Evolutionary conservation across 2,797 vertebrate genomes (phyloP).

Genomic region (Epinephelus coioides): DNA sequence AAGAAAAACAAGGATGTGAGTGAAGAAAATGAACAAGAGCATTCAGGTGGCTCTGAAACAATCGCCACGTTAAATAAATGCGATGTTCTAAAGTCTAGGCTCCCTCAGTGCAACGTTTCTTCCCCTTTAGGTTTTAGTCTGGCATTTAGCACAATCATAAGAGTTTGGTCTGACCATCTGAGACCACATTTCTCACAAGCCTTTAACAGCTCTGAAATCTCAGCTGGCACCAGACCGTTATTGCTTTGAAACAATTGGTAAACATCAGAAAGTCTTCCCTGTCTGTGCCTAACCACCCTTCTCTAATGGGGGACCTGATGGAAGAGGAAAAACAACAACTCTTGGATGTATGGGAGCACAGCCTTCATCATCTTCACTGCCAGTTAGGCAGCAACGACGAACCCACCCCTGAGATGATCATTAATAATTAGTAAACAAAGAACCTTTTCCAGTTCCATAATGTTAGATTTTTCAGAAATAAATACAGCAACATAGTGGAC

Average conservation of each 20-base stretch:
- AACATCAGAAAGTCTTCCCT: background rate
- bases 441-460: background rate
- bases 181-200: background rate
- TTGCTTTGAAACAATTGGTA: conserved; percentile 10
- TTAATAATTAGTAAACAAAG: background rate
- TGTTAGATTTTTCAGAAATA: background rate
- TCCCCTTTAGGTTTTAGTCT: background rate
- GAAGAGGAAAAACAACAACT: conserved; percentile 6
- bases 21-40: background rate
- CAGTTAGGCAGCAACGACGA: background rate
- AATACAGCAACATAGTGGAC: background rate
- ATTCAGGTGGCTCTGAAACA: background rate
- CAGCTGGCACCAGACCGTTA: background rate
- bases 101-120: background rate
- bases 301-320: background rate
- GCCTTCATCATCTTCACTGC: background rate
- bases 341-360: background rate
- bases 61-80: background rate
- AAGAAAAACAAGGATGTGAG: background rate
- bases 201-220: background rate
- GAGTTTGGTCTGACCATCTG: background rate
- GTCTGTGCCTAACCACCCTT: background rate
- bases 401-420: background rate
- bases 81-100: background rate
- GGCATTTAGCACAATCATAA: background rate